phyloP scores from a whole-genome alignment of 2,888 invertebrate genomes.

The Aricia artaxerxes region DNA sequence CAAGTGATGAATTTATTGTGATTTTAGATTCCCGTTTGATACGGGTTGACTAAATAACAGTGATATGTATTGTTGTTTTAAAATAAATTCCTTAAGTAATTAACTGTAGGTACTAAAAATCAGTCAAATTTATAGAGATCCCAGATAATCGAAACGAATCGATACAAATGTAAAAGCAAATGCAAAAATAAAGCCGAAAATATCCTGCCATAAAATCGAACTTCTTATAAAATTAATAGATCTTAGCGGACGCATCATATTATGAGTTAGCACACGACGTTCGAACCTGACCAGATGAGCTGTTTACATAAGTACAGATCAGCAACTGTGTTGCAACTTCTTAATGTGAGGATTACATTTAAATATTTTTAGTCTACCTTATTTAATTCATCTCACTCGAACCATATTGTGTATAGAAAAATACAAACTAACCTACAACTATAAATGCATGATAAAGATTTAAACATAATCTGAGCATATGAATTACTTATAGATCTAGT shows the following conservation, averaged over 20 bases:
- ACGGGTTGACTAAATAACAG: neutral
- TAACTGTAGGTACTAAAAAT: constrained; percentile 52
- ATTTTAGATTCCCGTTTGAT: neutral
- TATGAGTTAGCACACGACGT: neutral
- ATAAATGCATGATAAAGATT: constrained; percentile 37
- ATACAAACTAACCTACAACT: constrained; percentile 35
- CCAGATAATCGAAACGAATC: constrained; percentile 45
- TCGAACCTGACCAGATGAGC: neutral
- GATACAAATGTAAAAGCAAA: constrained; percentile 56
- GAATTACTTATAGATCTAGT: neutral
- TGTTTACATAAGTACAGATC: constrained; percentile 31
- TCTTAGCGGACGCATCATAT: neutral
- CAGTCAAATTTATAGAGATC: constrained; percentile 66
- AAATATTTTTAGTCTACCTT: neutral
- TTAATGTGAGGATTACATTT: constrained; percentile 19
- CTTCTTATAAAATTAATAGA: neutral
- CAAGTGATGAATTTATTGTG: neutral
- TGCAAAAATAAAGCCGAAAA: constrained; percentile 37
- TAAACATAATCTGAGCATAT: constrained; percentile 15
- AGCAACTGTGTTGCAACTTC: constrained; percentile 29
- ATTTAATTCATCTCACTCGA: neutral
- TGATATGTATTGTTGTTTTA: neutral
- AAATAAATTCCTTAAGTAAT: constrained; percentile 32
- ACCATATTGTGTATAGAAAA: constrained; percentile 27
- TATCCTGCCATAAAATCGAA: neutral